Evolutionary conservation across 1,140 invertebrate genomes (phyloP).

Genomic region (Hyphantria cunea): DNA sequence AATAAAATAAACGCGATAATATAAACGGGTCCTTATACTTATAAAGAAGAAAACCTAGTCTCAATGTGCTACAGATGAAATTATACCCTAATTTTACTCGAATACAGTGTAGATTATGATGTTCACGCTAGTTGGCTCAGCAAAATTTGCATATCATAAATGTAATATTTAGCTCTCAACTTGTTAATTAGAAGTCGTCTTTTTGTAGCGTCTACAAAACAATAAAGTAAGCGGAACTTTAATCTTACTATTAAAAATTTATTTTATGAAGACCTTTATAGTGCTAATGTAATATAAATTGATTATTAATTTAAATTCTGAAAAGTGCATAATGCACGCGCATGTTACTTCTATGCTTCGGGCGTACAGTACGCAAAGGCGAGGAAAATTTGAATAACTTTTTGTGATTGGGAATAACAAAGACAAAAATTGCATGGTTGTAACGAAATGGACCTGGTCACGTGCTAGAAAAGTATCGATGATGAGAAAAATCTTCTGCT

Average conservation of each 20-base stretch:
- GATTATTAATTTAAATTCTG: too few relatives aligned
- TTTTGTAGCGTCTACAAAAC: constrained; percentile 53
- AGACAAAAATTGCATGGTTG: too few relatives aligned
- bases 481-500: too few relatives aligned
- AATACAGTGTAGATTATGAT: constrained; percentile 58
- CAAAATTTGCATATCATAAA: constrained; percentile 80
- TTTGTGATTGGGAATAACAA: too few relatives aligned
- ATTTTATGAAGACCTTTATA: too few relatives aligned
- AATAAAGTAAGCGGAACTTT: constrained; percentile 1
- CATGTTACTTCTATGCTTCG: too few relatives aligned
- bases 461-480: too few relatives aligned
- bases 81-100: constrained; percentile 36
- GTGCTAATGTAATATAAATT: too few relatives aligned
- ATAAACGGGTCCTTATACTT: constrained; percentile 44
- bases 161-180: constrained; percentile 79
- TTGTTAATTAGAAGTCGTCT: constrained; percentile 77
- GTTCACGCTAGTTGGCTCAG: constrained; percentile 45
- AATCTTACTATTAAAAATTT: not conserved
- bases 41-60: constrained; percentile 50
- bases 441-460: too few relatives aligned
- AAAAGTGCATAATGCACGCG: too few relatives aligned
- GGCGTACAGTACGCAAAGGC: too few relatives aligned
- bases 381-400: too few relatives aligned
- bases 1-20: constrained; percentile 47
- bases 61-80: constrained; percentile 36